Evolutionary conservation across 2,113 vertebrate species (phyloP), one percentile per base, ranked within the genome.

Genomic region (Brachirus orientalis): DNA sequence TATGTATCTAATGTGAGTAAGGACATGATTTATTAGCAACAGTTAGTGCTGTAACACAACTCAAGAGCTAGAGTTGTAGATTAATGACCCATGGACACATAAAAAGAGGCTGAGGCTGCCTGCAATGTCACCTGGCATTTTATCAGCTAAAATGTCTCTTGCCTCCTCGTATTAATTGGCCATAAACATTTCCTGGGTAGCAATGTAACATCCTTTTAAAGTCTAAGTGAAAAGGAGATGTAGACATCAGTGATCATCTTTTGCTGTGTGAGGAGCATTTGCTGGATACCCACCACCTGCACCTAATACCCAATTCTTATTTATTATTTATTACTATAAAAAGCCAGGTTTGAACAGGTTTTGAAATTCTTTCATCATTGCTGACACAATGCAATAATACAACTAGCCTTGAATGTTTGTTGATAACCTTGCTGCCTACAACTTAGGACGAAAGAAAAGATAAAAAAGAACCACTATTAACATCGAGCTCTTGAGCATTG

Each of bases 21-120:
- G 47, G 51, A 64, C 41, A 63, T 67, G 69, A 77, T 80, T 80
- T 70, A 83, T 70, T 45, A 54, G 35, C 6, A 16, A 52, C 58
- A 20, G 22, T 7, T 17, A 38, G 22, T 53, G 44, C 64, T 75
- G 0, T 67, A 50, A 74, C 66, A 68, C 57, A 75, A 40, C 54
- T 64, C 51, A 20, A 19, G 38, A 62, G 28, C 62, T 56, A 7
- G 45, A 75, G 62, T 48, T 63, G 22, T 61, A 55, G 20, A 75
- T 77, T 68, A 75, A 82, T 78, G 75, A 78, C 53, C 69, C 59
- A 22, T 13, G 41, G 50, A 60, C 18, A 28, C 18, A 67, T 48
- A 68, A 61, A 71, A 65, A 63, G 35, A 70, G 61, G 44, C 50
- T 64, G n/a, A 66, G 19, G 44, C 53, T 47, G 61, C 18, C 8